Evolutionary conservation across 2,113 vertebrate genomes (phyloP), one percentile per base, ranked within the genome.

Genomic region (Psephotus haematonotus): DNA sequence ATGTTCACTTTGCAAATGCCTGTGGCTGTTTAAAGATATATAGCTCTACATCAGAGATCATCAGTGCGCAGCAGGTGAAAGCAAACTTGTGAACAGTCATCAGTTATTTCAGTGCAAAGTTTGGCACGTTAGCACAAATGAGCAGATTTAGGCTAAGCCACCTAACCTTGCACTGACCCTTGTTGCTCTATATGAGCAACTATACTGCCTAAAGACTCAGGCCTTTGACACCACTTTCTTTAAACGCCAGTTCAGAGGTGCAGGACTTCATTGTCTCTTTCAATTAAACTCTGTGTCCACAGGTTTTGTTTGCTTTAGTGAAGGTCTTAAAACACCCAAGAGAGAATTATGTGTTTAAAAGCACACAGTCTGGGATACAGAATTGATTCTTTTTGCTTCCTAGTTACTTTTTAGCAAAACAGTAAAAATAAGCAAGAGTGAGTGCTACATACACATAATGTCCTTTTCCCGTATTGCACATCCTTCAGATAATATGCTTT

Each of bases 41-140:
- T 55, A 94, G 60, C 92, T 91, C 92, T 75, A 62, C 77, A 86
- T 19, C 83, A 86, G 88, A 17, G 72, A 55, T 78, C 1, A 8
- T 59, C 47, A 35, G 77, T 64, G 89, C 89, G 95, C 83, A 96
- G 91, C 77, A 95, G 89, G 86, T 75, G 77, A 88, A 90, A 83
- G 52, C 33, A 69, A 91, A 94, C 89, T 95, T 84, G 94, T 84
- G 95, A 97, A 87, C 92, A 92, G 78, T 37, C 83, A 60, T 22
- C 88, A 75, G 96, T 50, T 71, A 71, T 64, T 93, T 18, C 37
- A 47, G 43, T 13, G 80, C 91, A 75, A 88, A 94, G 92, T 92
- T 92, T 97, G 74, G 80, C 96, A 91, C 33, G 0, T 53, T 44
- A 41, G 79, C 53, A 50, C 3, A 37, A 64, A 18, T 16, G 8